phyloP scores from a whole-genome alignment of 2,797 vertebrate species.

The Squalus acanthias region DNA sequence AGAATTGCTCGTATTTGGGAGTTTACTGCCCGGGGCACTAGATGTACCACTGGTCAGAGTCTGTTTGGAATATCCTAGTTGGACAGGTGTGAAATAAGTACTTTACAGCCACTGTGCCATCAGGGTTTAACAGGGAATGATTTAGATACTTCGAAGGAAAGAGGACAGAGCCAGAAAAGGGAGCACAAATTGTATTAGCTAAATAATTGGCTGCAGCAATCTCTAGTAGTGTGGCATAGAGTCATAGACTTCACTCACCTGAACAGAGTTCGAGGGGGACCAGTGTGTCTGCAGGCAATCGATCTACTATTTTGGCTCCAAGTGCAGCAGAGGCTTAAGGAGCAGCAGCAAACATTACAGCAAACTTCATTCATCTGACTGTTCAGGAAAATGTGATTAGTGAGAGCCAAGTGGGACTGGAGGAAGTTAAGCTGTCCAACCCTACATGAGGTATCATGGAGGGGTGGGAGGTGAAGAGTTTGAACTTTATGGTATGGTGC shows the following conservation, averaged over 20 bases:
- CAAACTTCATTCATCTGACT: neutral
- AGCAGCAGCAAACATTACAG: neutral
- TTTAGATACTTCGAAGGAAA: neutral
- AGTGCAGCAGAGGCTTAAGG: too few relatives aligned
- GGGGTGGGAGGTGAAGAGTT: neutral
- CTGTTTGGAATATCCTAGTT: neutral
- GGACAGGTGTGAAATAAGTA: neutral
- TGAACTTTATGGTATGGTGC: neutral
- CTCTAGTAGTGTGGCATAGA: neutral
- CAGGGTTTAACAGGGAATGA: neutral
- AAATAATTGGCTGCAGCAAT: neutral
- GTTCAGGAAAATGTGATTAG: neutral
- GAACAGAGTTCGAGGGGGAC: too few relatives aligned
- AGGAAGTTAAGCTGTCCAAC: neutral
- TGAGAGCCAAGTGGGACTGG: neutral
- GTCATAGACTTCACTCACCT: neutral
- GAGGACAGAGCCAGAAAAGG: neutral
- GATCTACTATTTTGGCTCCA: too few relatives aligned
- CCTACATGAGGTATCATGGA: neutral
- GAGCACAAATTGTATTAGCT: neutral
- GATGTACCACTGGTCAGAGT: neutral
- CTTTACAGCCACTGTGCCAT: neutral
- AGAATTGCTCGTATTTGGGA: neutral
- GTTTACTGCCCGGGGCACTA: neutral
- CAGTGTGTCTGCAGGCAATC: too few relatives aligned